Evolutionary conservation across 1,140 invertebrate species (phyloP).

Genomic region (Trachymyrmex septentrionalis): DNA sequence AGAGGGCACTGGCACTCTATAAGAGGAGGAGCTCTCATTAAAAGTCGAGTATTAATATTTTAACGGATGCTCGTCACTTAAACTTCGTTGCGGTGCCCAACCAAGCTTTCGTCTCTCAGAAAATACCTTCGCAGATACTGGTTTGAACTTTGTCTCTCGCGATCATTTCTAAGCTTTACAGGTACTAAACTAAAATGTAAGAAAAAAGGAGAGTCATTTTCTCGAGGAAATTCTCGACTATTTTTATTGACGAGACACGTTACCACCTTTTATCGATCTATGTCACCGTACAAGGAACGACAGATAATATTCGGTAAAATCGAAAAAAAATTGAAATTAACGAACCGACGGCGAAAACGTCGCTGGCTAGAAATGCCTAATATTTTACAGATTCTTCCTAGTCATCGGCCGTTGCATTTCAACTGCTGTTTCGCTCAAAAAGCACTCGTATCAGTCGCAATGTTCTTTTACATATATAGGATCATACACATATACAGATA

Average conservation of each 20-base stretch:
- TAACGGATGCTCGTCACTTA: conserved; percentile 72
- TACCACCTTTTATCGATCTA: conserved; percentile 6
- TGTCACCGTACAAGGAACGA: background rate
- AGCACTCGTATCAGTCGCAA: conserved; percentile 46
- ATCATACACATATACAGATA: conserved; percentile 38
- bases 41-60: conserved; percentile 78
- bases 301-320: background rate
- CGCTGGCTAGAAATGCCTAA: conserved; percentile 34
- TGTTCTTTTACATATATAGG: conserved; percentile 37
- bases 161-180: conserved; percentile 1
- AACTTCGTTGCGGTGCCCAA: conserved; percentile 69
- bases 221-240: background rate
- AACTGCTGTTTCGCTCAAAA: conserved; percentile 37
- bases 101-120: conserved; percentile 40
- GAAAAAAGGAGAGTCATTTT: background rate
- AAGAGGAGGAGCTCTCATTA: conserved; percentile 72
- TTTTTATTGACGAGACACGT: background rate
- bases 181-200: background rate
- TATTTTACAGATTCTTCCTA: conserved; percentile 46
- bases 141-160: background rate
- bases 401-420: conserved; percentile 38
- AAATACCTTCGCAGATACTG: conserved; percentile 20
- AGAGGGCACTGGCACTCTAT: conserved; percentile 66
- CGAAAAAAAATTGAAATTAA: background rate
- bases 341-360: background rate